These are phyloP conservation scores for Apeltes quadracus DNA, from an alignment of 2,113 vertebrate genomes.

Conservation along the genomic window DNA sequence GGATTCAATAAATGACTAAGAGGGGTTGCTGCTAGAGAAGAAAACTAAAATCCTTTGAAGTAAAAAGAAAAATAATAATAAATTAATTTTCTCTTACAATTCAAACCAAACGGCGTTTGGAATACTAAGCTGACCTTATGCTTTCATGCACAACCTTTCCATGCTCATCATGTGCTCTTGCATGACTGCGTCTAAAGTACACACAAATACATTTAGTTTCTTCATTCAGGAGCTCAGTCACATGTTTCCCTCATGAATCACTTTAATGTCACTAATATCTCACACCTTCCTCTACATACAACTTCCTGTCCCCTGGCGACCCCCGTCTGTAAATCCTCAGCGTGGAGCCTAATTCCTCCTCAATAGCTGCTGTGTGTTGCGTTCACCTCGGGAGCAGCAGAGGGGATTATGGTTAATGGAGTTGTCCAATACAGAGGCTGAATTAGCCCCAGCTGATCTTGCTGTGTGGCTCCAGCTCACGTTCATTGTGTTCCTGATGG, in stretches of 20 bases:
- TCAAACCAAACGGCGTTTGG: slow-evolving; percentile 20
- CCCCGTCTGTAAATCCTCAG: slow-evolving; percentile 33
- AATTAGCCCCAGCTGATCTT: slow-evolving; percentile 48
- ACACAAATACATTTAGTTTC: neutral
- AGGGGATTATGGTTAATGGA: slow-evolving; percentile 63
- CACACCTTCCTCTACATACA: slow-evolving; percentile 16
- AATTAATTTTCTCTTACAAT: slow-evolving; percentile 12
- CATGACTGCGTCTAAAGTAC: slow-evolving; percentile 1
- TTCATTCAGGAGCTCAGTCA: slow-evolving; percentile 32
- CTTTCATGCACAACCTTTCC: slow-evolving; percentile 31
- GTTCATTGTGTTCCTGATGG: slow-evolving; percentile 15
- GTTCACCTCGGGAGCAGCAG: slow-evolving; percentile 36
- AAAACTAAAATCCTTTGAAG: slow-evolving; percentile 10
- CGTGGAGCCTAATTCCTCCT: slow-evolving; percentile 38
- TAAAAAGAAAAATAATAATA: too few relatives aligned
- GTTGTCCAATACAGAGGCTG: slow-evolving; percentile 44
- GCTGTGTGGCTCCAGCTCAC: slow-evolving; percentile 43
- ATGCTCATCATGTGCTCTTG: slow-evolving; percentile 24
- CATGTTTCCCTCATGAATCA: slow-evolving; percentile 28
- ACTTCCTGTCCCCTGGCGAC: slow-evolving; percentile 22
- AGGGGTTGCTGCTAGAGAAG: neutral
- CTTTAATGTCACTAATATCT: slow-evolving; percentile 27
- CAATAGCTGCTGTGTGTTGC: slow-evolving; percentile 32
- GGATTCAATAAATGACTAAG: neutral
- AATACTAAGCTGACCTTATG: slow-evolving; percentile 26